phyloP scores from a whole-genome alignment of 2,113 vertebrate species.

The Onychostruthus taczanowskii region DNA sequence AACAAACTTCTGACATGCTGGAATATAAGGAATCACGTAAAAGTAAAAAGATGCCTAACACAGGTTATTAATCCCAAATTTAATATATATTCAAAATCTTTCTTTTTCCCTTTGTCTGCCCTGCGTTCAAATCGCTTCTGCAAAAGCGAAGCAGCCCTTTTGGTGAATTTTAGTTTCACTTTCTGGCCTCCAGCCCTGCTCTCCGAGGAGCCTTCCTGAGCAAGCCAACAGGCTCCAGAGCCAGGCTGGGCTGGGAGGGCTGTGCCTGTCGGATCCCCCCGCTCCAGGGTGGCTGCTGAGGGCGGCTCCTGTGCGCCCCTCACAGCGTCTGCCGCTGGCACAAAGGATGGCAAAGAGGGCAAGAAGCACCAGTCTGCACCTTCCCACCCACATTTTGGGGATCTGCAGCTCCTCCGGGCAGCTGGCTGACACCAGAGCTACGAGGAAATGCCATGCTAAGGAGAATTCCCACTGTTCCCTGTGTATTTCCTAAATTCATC shows the following conservation, averaged over 20 bases:
- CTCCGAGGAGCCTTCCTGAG: background rate
- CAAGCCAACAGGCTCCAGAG: background rate
- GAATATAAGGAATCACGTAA: rapidly evolving
- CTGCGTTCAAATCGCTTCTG: background rate
- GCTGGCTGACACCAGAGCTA: background rate
- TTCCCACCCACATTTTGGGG: background rate
- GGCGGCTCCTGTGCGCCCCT: background rate
- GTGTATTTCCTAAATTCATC: rapidly evolving
- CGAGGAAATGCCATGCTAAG: rapidly evolving
- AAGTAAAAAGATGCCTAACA: background rate
- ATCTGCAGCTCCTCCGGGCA: background rate
- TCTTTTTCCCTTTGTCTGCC: background rate
- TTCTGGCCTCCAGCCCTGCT: background rate
- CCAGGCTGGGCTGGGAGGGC: background rate
- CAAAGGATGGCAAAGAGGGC: background rate
- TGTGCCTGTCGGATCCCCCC: background rate
- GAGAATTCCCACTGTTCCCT: background rate
- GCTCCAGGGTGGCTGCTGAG: background rate
- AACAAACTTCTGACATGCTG: background rate
- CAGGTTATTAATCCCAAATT: background rate
- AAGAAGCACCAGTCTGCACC: background rate
- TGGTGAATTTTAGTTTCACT: constrained; percentile 43
- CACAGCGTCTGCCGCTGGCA: background rate
- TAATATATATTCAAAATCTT: background rate
- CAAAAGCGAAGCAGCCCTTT: constrained; percentile 20